Conservation (phyloP, 1,140 invertebrate genomes). For the Drosophila elegans region DNA sequence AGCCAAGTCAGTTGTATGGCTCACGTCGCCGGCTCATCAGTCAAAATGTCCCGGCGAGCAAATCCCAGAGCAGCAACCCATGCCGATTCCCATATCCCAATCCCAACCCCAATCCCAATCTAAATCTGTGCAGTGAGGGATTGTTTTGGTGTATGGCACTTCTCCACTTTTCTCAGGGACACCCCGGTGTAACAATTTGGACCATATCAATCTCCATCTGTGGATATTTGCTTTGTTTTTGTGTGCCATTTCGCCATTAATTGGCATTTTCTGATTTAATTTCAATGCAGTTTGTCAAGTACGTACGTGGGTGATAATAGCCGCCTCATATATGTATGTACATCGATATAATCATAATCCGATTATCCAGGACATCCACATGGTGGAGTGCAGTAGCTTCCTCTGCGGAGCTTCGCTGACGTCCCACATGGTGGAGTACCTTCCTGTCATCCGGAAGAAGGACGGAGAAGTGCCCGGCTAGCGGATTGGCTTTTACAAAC, state of each 20-base stretch:
- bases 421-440: slow-evolving; percentile 5
- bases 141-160: slow-evolving; percentile 55
- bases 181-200: slow-evolving; percentile 18
- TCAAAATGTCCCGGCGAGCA: slow-evolving; percentile 73
- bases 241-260: slow-evolving; percentile 56
- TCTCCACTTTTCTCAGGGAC: background rate
- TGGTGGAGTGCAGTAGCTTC: background rate
- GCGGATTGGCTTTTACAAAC: slow-evolving; percentile 26
- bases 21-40: slow-evolving; percentile 77
- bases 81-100: slow-evolving; percentile 30
- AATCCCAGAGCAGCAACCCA: slow-evolving; percentile 60
- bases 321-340: slow-evolving; percentile 43
- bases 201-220: slow-evolving; percentile 63
- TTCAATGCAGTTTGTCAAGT: slow-evolving; percentile 46
- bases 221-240: slow-evolving; percentile 3
- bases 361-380: slow-evolving; percentile 51
- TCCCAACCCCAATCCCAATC: slow-evolving; percentile 21
- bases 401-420: background rate
- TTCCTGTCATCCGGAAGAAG: background rate
- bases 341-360: slow-evolving; percentile 70
- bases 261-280: slow-evolving; percentile 52
- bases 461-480: background rate
- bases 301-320: slow-evolving; percentile 27
- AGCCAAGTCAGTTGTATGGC: slow-evolving; percentile 43
- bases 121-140: slow-evolving; percentile 50